A percentile compares a stretch with the other conserved stretches of the same genome.
These are phyloP conservation scores for Ditula angustiorana DNA, from an alignment of 2,888 invertebrate species.

Conservation along the genomic window DNA sequence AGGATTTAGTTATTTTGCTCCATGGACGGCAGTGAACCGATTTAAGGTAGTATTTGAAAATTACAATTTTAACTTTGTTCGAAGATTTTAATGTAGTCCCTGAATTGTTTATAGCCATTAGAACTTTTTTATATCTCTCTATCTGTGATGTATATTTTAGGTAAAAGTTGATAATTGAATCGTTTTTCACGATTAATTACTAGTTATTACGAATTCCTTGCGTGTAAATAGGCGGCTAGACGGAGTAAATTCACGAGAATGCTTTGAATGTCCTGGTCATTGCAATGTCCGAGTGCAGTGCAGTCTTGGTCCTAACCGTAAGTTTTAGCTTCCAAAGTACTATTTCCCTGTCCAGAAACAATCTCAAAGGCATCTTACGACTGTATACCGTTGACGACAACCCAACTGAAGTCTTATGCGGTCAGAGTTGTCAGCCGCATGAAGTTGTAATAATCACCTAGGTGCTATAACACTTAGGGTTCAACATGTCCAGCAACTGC, in stretches of 20 bases:
- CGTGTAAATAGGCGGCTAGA: constrained; percentile 61
- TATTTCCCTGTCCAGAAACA: neutral
- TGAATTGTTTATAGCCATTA: constrained; percentile 45
- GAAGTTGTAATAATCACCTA: no score
- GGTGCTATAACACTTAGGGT: no score
- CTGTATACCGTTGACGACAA: neutral
- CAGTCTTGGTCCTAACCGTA: neutral
- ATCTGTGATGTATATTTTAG: constrained; percentile 84
- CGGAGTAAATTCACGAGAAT: constrained; percentile 10
- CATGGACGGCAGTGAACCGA: constrained; percentile 4
- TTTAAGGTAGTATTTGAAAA: constrained; percentile 20
- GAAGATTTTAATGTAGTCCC: constrained; percentile 8
- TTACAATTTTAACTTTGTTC: constrained; percentile 6
- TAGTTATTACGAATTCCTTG: constrained; percentile 69
- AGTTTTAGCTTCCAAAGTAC: constrained; percentile 1
- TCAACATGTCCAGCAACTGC: neutral
- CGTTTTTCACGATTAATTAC: constrained; percentile 58
- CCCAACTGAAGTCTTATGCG: neutral
- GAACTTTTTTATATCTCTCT: constrained; percentile 73
- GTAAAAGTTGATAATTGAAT: constrained; percentile 81
- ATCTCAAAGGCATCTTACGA: neutral
- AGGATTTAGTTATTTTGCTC: neutral
- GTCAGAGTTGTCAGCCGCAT: no score
- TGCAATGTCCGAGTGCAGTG: neutral
- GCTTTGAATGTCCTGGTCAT: neutral